Evolutionary conservation across 2,113 vertebrate genomes (phyloP), one percentile per base, ranked within the genome.

Genomic region (Thermophis baileyi): DNA sequence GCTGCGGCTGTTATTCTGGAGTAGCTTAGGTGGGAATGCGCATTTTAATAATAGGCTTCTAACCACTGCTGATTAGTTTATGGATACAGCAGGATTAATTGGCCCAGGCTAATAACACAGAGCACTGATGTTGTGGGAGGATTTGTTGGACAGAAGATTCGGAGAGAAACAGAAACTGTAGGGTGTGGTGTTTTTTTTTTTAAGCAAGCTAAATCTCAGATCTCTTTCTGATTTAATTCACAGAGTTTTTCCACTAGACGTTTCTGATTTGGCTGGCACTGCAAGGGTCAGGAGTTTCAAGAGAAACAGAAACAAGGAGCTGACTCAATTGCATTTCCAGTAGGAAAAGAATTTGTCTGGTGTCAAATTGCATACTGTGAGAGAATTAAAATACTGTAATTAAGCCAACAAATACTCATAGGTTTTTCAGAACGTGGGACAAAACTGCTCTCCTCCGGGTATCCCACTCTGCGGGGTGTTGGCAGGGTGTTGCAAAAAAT

Each of bases 91-190:
- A 92, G 47, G 8, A 86, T 30, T 86, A 44, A 89, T 89, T 81
- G 27, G 87, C 55, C 91, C 63, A 16, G 54, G 50, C 60, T 91
- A 95, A 93, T 9, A 93, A 94, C 91, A 95, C 94, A 46, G 53
- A 92, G 46, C 85, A 87, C 74, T 74, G 91, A 57, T 7, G 0
- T 5, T 3, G 74, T 14, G 88, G n/a, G 27, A 10, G 51, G 20
- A 55, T 85, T 44, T 4, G 55, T 47, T 27, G 46, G 89, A 87
- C 3, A 40, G 86, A 55, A n/a, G 1, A 16, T 22, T 20, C 22
- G 9, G 3, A 47, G 50, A 44, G 22, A 27, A 69, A 44, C 1
- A 69, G 63, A 35, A 69, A 63, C 0, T n/a, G 60, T 14, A n/a
- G 27, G 27, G 30, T 12, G 27, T 57, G 55, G 22, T n/a, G 55